Evolutionary conservation across 2,888 invertebrate genomes (phyloP).

Genomic region (Galerucella pusilla): DNA sequence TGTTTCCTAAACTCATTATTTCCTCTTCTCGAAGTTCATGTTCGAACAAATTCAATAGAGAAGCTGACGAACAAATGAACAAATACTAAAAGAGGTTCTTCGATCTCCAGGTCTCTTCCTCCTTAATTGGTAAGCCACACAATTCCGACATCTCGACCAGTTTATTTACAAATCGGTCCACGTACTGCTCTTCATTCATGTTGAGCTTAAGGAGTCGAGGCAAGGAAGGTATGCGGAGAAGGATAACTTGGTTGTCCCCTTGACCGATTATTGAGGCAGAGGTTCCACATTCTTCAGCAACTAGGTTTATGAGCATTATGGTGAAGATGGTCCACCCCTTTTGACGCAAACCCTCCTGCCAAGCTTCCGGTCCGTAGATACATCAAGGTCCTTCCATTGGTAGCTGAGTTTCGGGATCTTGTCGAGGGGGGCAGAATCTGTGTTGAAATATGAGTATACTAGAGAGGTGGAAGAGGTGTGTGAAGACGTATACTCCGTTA

Average conservation of each 20-base stretch:
- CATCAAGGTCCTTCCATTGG: background rate
- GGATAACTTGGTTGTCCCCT: too few relatives aligned
- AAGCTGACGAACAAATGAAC: too few relatives aligned
- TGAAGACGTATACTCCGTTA: background rate
- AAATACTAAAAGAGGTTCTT: background rate
- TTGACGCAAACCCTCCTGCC: conserved; percentile 10
- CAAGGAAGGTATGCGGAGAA: too few relatives aligned
- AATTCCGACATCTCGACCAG: background rate
- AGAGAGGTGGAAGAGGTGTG: background rate
- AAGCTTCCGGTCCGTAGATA: background rate
- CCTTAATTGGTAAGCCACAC: background rate
- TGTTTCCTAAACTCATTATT: too few relatives aligned
- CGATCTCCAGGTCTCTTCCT: background rate
- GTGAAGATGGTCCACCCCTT: conserved; percentile 1
- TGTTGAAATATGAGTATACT: background rate
- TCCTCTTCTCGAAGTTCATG: too few relatives aligned
- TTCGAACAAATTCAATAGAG: too few relatives aligned
- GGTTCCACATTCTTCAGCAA: too few relatives aligned
- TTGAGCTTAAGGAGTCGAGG: too few relatives aligned
- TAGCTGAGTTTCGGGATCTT: background rate
- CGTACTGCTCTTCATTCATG: too few relatives aligned
- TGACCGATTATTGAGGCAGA: too few relatives aligned
- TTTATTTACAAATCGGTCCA: too few relatives aligned
- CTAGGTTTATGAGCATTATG: background rate
- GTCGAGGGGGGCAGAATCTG: background rate